Conservation (phyloP, 2,888 invertebrate species). For the Agapetus fuscipes region DNA sequence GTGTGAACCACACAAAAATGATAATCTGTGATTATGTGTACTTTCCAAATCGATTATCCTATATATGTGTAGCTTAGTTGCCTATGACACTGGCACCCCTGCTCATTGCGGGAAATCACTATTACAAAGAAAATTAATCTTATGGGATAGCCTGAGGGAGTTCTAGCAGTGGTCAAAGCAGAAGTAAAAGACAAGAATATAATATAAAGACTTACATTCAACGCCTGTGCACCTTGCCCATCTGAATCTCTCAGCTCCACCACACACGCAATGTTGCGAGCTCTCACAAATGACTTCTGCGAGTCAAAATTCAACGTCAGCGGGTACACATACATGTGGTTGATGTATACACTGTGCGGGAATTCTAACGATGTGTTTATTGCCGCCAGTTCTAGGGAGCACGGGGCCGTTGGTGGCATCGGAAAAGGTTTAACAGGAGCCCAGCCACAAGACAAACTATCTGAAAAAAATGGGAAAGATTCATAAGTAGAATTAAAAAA, state of each 20-base stretch:
- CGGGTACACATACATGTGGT: constrained; percentile 91
- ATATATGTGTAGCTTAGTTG: no score
- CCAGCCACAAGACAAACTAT: constrained; percentile 74
- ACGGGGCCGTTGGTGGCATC: constrained; percentile 61
- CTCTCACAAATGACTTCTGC: constrained; percentile 84
- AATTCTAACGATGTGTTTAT: constrained; percentile 63
- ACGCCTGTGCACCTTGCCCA: constrained; percentile 55
- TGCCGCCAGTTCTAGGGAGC: constrained; percentile 79
- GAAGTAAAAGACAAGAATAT: no score
- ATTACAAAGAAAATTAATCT: no score
- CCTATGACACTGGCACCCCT: no score
- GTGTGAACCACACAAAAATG: no score
- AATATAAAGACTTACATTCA: constrained; percentile 70
- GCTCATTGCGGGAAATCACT: no score
- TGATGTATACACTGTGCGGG: constrained; percentile 76
- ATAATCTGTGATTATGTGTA: no score
- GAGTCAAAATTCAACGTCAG: constrained; percentile 77
- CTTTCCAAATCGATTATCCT: no score
- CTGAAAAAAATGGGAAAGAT: constrained; percentile 49
- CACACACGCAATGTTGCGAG: constrained; percentile 88
- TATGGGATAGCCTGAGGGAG: no score
- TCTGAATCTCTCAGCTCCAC: constrained; percentile 83
- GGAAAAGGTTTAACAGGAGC: constrained; percentile 80
- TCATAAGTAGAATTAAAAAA: not conserved
- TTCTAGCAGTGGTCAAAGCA: no score